Evolutionary conservation across 1,140 invertebrate genomes (phyloP).

Genomic region (Stegodyphus mimosarum): DNA sequence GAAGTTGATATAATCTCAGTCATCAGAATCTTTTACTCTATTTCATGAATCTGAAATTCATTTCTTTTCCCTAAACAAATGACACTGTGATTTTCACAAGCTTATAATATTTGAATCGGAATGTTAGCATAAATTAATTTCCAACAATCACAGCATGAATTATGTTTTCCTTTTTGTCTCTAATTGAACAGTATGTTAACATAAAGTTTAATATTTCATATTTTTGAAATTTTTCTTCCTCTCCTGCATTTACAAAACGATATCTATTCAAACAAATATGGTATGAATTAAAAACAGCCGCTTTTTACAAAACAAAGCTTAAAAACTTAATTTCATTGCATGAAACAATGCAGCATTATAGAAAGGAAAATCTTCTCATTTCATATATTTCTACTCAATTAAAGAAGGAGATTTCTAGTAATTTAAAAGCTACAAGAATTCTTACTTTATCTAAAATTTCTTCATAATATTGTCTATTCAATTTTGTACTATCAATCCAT

Average conservation of each 20-base stretch:
- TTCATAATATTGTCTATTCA: slow-evolving; percentile 65
- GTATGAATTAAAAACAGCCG: neutral
- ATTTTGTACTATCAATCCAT: slow-evolving; percentile 65
- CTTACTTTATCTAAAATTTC: slow-evolving; percentile 65
- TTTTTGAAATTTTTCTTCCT: no score
- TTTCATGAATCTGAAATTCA: no score
- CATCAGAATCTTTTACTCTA: no score
- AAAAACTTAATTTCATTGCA: neutral
- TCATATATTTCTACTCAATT: neutral
- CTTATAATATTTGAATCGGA: no score
- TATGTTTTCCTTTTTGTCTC: no score
- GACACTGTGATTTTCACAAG: no score
- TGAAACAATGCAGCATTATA: neutral
- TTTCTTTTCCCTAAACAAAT: no score
- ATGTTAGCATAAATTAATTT: no score
- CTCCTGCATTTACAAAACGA: neutral
- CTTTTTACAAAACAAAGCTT: slow-evolving; percentile 12
- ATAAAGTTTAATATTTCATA: no score
- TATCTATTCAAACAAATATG: neutral
- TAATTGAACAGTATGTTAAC: no score
- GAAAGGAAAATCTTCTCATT: neutral
- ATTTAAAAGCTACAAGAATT: neutral
- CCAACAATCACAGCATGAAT: no score
- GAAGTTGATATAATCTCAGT: no score
- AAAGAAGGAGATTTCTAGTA: neutral